phyloP scores from a whole-genome alignment of 2,888 invertebrate species.

The Zygothrica quintamaculata region DNA sequence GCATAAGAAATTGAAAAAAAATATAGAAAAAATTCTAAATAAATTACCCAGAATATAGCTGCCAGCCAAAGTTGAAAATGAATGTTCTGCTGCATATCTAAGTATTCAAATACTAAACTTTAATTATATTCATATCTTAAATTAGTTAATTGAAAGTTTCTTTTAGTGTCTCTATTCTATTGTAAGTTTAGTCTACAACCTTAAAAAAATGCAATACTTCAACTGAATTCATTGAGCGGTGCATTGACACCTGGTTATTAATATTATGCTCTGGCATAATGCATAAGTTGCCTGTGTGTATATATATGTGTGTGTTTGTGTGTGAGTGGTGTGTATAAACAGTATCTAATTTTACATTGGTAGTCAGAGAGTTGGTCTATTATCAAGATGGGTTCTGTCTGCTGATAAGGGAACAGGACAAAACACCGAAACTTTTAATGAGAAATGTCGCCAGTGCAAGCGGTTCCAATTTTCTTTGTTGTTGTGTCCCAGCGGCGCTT shows the following conservation, averaged over 20 bases:
- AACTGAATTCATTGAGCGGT: neutral
- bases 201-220: neutral
- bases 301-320: no score
- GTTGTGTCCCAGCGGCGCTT: conserved; percentile 62
- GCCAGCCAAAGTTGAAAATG: no score
- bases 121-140: no score
- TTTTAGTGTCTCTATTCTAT: no score
- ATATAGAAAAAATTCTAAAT: no score
- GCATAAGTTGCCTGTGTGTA: neutral
- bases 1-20: no score
- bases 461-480: conserved; percentile 48
- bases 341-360: conserved; percentile 28
- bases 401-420: conserved; percentile 66
- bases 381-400: conserved; percentile 73
- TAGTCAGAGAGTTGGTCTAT: conserved; percentile 44
- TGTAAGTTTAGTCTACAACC: no score
- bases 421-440: conserved; percentile 75
- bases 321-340: neutral
- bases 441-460: conserved; percentile 69
- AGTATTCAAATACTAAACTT: no score
- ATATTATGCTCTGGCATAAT: neutral
- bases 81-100: no score
- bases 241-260: conserved; percentile 44
- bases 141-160: no score
- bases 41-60: no score